Conservation (phyloP, 1,140 invertebrate species). For the Geopemphigus sp. region DNA sequence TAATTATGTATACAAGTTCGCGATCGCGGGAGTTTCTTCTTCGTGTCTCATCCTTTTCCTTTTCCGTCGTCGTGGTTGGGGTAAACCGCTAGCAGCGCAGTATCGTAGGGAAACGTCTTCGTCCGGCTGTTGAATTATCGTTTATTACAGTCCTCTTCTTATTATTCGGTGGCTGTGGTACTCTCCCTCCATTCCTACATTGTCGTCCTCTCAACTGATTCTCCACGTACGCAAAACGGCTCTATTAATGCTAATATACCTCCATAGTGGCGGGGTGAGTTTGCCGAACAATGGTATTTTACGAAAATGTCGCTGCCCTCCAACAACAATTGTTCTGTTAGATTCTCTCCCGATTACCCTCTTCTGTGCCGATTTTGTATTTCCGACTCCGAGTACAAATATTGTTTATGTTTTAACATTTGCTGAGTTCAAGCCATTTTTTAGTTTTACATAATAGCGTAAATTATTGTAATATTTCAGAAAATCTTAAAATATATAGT, state of each 20-base stretch:
- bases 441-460: background rate
- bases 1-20: constrained; percentile 46
- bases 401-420: constrained; percentile 24
- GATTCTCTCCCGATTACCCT: background rate
- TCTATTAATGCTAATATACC: constrained; percentile 48
- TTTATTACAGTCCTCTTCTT: constrained; percentile 46
- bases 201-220: constrained; percentile 7
- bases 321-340: constrained; percentile 32
- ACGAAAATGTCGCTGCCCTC: constrained; percentile 11
- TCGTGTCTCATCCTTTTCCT: constrained; percentile 44
- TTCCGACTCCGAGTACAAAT: constrained; percentile 9
- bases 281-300: constrained; percentile 19
- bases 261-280: background rate
- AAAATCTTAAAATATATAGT: too few species aligned
- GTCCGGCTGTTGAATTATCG: constrained; percentile 47
- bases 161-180: constrained; percentile 12
- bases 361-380: background rate
- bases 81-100: constrained; percentile 17
- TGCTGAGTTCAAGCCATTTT: background rate
- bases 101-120: constrained; percentile 37
- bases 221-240: constrained; percentile 39
- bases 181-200: background rate
- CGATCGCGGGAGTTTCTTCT: constrained; percentile 35
- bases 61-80: constrained; percentile 21
- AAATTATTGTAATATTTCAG: too few species aligned